These are phyloP conservation scores for Drosophila hamatofila DNA, from an alignment of 2,888 invertebrate species.

Conservation along the genomic window DNA sequence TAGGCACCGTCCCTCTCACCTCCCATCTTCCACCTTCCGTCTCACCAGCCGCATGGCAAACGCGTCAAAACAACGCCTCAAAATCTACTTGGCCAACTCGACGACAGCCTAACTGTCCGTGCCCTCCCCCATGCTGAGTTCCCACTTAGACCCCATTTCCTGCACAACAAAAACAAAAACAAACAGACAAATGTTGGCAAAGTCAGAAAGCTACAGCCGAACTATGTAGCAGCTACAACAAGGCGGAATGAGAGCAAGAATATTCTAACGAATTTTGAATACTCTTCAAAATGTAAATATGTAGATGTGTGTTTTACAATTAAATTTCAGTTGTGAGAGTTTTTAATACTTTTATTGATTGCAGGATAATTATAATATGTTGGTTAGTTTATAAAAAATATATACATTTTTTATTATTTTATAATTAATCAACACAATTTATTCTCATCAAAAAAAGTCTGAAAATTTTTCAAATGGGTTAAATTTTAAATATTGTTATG, in stretches of 20 bases:
- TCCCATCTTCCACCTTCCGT: not conserved
- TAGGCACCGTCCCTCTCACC: not conserved
- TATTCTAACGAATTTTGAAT: constrained; percentile 1
- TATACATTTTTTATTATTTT: too few species aligned
- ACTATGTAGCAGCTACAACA: constrained; percentile 55
- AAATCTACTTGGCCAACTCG: constrained; percentile 56
- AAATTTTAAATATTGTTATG: too few species aligned
- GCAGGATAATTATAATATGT: too few species aligned
- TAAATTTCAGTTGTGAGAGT: too few species aligned
- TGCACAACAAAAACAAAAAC: constrained; percentile 28
- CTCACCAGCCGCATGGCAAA: constrained; percentile 23
- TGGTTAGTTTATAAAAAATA: too few species aligned
- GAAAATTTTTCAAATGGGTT: too few species aligned
- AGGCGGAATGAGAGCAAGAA: not conserved
- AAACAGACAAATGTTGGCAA: constrained; percentile 55
- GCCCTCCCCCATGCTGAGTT: not conserved
- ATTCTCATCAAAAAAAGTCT: too few species aligned
- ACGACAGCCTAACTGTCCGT: constrained; percentile 26
- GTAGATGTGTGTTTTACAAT: too few species aligned
- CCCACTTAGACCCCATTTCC: constrained; percentile 2
- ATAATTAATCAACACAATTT: too few species aligned
- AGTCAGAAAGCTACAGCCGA: constrained; percentile 55
- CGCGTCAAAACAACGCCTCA: constrained; percentile 72
- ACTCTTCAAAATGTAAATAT: constrained; percentile 1
- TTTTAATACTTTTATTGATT: too few species aligned